phyloP scores from a whole-genome alignment of 37 sponge, comb jelly and placozoan genomes.

The Hormiphora californensis region DNA sequence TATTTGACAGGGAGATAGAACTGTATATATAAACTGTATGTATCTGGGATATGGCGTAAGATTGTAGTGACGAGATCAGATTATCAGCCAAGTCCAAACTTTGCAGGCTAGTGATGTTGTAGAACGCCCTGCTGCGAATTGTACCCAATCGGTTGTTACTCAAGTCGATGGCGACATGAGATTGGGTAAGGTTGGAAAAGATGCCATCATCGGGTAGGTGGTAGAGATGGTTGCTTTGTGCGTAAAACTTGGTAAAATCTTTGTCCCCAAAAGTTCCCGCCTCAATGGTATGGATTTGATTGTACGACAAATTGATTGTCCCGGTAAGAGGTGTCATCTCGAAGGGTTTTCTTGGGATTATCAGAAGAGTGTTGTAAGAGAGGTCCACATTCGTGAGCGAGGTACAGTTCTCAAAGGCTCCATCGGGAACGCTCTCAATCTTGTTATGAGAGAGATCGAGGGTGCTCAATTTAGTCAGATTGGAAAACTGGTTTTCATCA shows the following conservation, averaged over 20 bases:
- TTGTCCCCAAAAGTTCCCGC: not conserved
- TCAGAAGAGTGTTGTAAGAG: not conserved
- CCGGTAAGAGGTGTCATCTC: not conserved
- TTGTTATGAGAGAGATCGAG: not conserved
- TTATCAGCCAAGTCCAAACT: constrained; percentile 5
- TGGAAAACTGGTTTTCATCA: constrained; percentile 32
- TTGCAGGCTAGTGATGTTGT: not conserved
- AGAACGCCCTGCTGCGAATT: not conserved
- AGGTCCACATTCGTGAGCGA: not conserved
- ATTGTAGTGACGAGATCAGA: too few relatives aligned
- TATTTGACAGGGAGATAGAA: too few relatives aligned
- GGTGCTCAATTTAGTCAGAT: not conserved
- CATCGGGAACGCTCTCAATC: not conserved
- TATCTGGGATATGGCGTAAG: too few relatives aligned
- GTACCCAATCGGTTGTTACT: not conserved
- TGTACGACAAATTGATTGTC: not conserved
- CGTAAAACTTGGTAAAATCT: constrained; percentile 4
- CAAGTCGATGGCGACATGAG: not conserved
- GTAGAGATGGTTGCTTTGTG: not conserved
- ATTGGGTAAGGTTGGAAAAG: not conserved
- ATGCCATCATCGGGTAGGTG: constrained; percentile 28
- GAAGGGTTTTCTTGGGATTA: not conserved
- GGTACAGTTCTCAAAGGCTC: not conserved
- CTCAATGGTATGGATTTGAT: constrained; percentile 16
- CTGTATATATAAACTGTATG: too few relatives aligned